Percentiles rank a stretch among this genome's conserved stretches.
These are phyloP conservation scores for Eonycteris spelaea DNA, from an alignment of 2,113 vertebrate species.

Conservation along the genomic window DNA sequence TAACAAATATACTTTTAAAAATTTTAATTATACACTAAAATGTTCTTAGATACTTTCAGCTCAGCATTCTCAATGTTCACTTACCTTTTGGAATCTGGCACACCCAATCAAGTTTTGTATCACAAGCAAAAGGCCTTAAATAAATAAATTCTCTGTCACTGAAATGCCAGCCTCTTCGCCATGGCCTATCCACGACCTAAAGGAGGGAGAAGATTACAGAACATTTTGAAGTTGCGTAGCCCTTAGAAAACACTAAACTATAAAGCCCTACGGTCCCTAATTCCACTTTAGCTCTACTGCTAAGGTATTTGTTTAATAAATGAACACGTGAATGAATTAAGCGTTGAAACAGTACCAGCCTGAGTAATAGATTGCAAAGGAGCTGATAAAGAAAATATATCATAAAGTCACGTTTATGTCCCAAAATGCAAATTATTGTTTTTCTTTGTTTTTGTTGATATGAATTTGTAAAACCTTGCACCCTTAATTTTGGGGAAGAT, in stretches of 20 bases:
- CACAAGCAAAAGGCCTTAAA: slow-evolving; percentile 92
- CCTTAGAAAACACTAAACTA: not conserved
- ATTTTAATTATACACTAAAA: not conserved
- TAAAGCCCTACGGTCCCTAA: not conserved
- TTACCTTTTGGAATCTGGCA: slow-evolving; percentile 96
- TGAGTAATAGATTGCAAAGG: not conserved
- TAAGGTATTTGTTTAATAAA: not conserved
- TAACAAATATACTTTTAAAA: not conserved
- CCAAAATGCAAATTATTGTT: not conserved
- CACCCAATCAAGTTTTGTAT: slow-evolving; percentile 92
- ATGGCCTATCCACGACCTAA: slow-evolving; percentile 72
- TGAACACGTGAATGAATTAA: not conserved
- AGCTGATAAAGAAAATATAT: not conserved
- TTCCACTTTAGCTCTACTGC: not conserved
- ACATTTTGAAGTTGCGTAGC: not conserved
- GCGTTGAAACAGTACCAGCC: not conserved
- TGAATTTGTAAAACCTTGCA: not conserved
- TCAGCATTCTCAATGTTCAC: not conserved
- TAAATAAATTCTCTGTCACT: slow-evolving; percentile 79
- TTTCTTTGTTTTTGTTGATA: not conserved
- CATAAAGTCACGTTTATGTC: not conserved
- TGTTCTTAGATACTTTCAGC: not conserved
- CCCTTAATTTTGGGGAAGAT: not conserved
- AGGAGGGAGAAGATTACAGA: slow-evolving; percentile 17
- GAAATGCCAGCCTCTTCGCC: slow-evolving; percentile 75